Evolutionary conservation across 2,797 vertebrate genomes (phyloP), one percentile per base, ranked within the genome.

Genomic region (Myiotriccus ornatus): DNA sequence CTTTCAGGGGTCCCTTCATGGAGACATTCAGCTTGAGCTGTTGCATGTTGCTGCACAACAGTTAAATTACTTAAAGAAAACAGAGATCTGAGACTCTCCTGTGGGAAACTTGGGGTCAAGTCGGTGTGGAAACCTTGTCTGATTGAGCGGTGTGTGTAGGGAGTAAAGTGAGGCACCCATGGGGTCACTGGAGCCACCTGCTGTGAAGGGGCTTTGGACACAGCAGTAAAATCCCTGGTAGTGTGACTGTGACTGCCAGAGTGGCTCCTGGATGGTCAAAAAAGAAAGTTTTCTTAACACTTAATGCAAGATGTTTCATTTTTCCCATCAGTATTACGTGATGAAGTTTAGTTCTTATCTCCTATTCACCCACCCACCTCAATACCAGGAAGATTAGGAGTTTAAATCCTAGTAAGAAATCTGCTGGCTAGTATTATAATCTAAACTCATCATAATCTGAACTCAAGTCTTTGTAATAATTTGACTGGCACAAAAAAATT

Each of bases 341-440:
- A 49, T 12, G 19, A 80, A 69, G 12, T 19, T 62, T 13, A 86
- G 27, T 27, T 70, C 6, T 63, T 13, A 57, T 1, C 28, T 62
- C 62, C 28, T 21, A n/a, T 15, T 16, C 10, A 22, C 7, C 2
- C 16, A 15, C 11, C 1, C 1, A 15, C 3, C 0, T 2, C 30
- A 59, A 0, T 9, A 74, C 2, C 6, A 41, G 21, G 17, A 80
- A 53, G 17, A 84, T 19, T 2, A 74, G 8, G 8, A n/a, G 22
- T 28, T 82, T 68, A 79, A 79, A 85, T 47, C 20, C 27, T 1
- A 64, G 10, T 49, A 69, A 57, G 43, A 62, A 80, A 56, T 2
- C 6, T 5, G 1, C 15, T 21, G 71, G 11, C 1, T 22, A 73
- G 12, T 30, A 34, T 9, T 52, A 25, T 34, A 50, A 34, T 14